Conservation (phyloP, 2,888 invertebrate species). For the Nomada lathburiana region DNA sequence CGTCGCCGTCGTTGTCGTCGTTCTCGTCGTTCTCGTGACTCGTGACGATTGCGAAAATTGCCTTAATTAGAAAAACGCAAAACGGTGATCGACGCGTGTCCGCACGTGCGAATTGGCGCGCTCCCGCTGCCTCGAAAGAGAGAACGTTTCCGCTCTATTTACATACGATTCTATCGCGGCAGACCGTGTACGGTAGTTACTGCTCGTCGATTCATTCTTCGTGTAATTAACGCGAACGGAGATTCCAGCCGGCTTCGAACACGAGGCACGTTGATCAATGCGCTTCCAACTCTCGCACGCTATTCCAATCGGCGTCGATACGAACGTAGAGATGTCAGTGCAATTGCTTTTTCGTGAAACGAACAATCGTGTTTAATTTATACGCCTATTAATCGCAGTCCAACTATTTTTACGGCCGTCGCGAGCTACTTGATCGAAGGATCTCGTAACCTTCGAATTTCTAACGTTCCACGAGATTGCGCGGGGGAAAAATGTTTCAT, state of each 20-base stretch:
- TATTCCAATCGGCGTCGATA: not conserved
- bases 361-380: conserved; percentile 10
- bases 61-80: conserved; percentile 54
- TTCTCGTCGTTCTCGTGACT: conserved; percentile 44
- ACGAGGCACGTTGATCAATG: conserved; percentile 28
- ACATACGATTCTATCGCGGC: conserved; percentile 24
- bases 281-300: conserved; percentile 10
- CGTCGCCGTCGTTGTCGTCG: not conserved
- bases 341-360: too few species aligned
- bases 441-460: not conserved
- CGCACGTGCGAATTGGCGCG: conserved; percentile 37
- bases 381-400: not conserved
- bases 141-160: conserved; percentile 57
- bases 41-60: conserved; percentile 54
- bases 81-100: conserved; percentile 33
- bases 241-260: conserved; percentile 8
- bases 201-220: conserved; percentile 37
- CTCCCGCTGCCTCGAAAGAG: conserved; percentile 26
- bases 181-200: conserved; percentile 13
- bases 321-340: not conserved
- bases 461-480: not conserved
- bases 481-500: conserved; percentile 6
- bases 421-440: not conserved
- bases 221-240: conserved; percentile 48
- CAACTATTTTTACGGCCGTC: too few species aligned